Conservation (phyloP, 2,113 vertebrate species). For the Prunella fulvescens region DNA sequence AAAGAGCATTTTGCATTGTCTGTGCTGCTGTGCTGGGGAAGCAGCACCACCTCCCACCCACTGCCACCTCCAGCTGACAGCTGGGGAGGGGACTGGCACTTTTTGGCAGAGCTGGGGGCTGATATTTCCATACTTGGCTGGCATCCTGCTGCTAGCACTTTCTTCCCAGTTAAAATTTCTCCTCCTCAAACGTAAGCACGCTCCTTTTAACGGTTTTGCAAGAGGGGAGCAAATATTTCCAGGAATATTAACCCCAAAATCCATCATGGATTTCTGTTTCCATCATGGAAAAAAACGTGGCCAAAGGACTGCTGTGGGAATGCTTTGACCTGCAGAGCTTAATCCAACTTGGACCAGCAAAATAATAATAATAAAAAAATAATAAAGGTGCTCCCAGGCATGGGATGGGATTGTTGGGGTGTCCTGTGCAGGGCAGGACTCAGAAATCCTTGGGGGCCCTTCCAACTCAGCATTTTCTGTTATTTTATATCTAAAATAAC, state of each 20-base stretch:
- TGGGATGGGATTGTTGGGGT: not conserved
- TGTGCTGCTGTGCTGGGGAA: not conserved
- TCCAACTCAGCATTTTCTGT: not conserved
- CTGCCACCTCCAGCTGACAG: constrained; percentile 25
- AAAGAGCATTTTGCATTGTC: not conserved
- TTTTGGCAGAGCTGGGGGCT: not conserved
- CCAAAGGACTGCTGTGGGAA: not conserved
- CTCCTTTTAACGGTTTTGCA: not conserved
- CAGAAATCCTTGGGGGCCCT: not conserved
- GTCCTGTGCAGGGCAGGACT: not conserved
- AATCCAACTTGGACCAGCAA: not conserved
- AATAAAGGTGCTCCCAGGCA: not conserved
- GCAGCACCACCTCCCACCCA: constrained; percentile 29
- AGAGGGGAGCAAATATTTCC: not conserved
- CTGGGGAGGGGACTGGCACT: not conserved
- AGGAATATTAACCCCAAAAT: not conserved
- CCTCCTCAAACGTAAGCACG: not conserved
- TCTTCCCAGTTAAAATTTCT: not conserved
- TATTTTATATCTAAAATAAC: fast-evolving
- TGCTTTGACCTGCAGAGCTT: not conserved
- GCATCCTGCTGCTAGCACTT: not conserved
- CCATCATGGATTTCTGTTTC: fast-evolving
- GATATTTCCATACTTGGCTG: constrained; percentile 5
- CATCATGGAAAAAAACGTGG: fast-evolving
- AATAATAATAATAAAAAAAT: not conserved